Evolutionary conservation across 2,797 vertebrate species (phyloP).

Genomic region (Anguilla pacifica): DNA sequence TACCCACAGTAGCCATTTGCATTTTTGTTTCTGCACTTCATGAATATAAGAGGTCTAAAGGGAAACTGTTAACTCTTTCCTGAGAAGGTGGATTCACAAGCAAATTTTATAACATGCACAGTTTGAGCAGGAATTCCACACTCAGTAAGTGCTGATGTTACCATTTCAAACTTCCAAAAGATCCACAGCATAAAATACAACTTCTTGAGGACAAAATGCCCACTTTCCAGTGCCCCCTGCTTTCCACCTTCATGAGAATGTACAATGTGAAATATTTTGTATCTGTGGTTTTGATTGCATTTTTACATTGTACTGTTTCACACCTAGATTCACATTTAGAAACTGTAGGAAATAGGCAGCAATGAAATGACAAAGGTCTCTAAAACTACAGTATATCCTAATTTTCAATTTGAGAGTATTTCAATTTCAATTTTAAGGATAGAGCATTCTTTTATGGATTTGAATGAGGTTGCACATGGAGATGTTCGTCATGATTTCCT

Average conservation of each 20-base stretch:
- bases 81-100: background rate
- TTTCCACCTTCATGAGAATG: background rate
- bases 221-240: background rate
- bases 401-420: background rate
- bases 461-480: background rate
- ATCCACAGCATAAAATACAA: background rate
- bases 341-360: background rate
- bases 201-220: background rate
- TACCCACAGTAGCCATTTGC: background rate
- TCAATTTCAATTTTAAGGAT: background rate
- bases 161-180: background rate
- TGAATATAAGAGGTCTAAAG: background rate
- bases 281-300: too few relatives aligned
- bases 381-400: background rate
- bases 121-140: background rate
- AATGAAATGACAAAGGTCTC: background rate
- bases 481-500: background rate
- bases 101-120: background rate
- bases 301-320: background rate
- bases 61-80: background rate
- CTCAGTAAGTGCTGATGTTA: background rate
- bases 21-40: background rate
- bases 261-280: background rate
- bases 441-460: background rate
- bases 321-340: background rate